Evolutionary conservation across 2,113 vertebrate genomes (phyloP), one percentile per base, ranked within the genome.

Genomic region (Lepus americanus): DNA sequence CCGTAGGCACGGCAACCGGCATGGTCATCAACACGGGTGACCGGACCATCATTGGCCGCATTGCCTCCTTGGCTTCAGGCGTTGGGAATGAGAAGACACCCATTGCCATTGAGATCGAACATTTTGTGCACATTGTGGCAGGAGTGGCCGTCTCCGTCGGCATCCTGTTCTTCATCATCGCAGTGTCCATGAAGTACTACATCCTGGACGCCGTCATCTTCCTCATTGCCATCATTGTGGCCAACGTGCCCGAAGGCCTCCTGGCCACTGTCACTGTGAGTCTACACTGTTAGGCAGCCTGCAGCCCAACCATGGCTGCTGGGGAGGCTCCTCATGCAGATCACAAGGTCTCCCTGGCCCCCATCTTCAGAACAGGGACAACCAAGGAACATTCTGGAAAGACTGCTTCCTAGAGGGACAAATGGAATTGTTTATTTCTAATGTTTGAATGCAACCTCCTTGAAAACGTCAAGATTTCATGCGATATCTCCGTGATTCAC

Each of bases 151-250:
- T 99, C 79, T 98, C 98, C 85, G 59, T 99, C 0, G 98, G 98
- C 2, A 27, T 99, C 4, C 29, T 98, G 44, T 99, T 99, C 98
- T 99, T 99, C 98, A 98, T 98, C 89, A 99, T 98, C 27, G 97
- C 98, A 0, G 89, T 99, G 12, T 98, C 97, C 16, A 97, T 99
- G 98, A 87, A 95, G 44, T 98, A 99, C 90, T 44, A 87, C 9
- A 95, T 98, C 61, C 96, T 99, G 53, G 98, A 98, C 4, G 98
- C 98, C 87, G 97, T 99, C 97, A 98, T 99, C 97, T 99, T 99
- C 83, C 98, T 99, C 66, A 99, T 98, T 44, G 98, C 98, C 89
- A 99, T 99, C 94, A 99, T 99, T 33, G 98, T 99, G 95, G 98
- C 98, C 19, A 99, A 99, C 0, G 98, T 99, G 92, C 98, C 98